Evolutionary conservation across 2,888 invertebrate species (phyloP), one percentile per base, ranked within the genome.

Genomic region (Anoplius nigerrimus): DNA sequence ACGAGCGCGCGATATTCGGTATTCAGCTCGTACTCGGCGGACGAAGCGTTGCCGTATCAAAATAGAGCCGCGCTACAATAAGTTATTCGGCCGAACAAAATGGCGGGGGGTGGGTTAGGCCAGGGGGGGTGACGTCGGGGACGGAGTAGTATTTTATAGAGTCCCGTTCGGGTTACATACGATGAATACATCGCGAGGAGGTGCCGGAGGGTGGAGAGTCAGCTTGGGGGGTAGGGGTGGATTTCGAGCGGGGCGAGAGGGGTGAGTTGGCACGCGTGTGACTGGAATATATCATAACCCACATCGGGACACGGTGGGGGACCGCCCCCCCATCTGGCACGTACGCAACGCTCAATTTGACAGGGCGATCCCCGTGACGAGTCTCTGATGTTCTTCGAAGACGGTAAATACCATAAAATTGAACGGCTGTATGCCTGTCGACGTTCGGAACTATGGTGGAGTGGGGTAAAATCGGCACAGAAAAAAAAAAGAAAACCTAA

Each of bases 81-180:
- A 88, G 84, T 88, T 87, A 87, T 88, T 87, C 87, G 85, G 72
- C 79, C 82, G 85, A 84, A 84, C 84, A 85, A 87, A 87, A 87
- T 86, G 82, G 83, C 68, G 76, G 58, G 53, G 42, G 55, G 42
- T 1, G 8, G 2, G 45, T 42, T 42, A 42, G n/a, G 45, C 2
- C 11, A 16, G 45, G n/a, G 18, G 65, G 8, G 21, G n/a, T n/a
- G n/a, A n/a, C 21, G 53, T 18, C 22, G 54, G 66, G 61, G 74
- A 66, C 74, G 75, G 83, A 79, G 82, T 86, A 84, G 87, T 87
- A 87, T 88, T 88, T 88, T 88, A 87, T 87, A 84, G 84, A 87
- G 84, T 84, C 84, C 86, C 86, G 86, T 86, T 85, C 84, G 77
- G 80, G 86, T 86, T 86, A 88, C 87, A 87, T 84, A 84, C 84